Percentiles rank a stretch among this genome's conserved stretches.
Conservation (phyloP, 1,140 invertebrate species). For the Drosophila lini region DNA sequence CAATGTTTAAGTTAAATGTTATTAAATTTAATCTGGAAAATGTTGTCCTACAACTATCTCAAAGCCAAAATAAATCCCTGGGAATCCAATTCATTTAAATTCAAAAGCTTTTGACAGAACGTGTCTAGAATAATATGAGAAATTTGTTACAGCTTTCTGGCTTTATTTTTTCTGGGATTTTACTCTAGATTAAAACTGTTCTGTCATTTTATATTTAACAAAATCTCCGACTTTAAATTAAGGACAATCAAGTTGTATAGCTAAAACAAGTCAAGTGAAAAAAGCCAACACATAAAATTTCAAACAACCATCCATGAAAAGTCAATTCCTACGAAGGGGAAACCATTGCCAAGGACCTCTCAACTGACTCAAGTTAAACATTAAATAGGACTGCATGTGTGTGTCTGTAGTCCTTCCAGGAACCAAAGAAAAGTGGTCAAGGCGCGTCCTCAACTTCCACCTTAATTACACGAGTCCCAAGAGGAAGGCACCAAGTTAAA, state of each 20-base stretch:
- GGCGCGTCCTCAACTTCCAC: constrained; percentile 41
- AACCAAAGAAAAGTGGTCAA: constrained; percentile 34
- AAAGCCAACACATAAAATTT: no score
- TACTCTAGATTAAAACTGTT: not conserved
- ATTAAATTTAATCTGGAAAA: no score
- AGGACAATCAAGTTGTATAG: not conserved
- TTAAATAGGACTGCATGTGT: not conserved
- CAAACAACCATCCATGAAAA: not conserved
- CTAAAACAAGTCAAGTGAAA: not conserved
- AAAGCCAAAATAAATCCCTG: not conserved
- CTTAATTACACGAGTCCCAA: constrained; percentile 49
- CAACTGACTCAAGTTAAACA: not conserved
- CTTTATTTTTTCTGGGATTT: not conserved
- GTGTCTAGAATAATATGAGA: not conserved
- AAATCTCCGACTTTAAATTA: not conserved
- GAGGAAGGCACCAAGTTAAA: constrained; percentile 3
- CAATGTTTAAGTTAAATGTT: not conserved
- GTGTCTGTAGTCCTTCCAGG: not conserved
- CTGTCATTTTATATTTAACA: not conserved
- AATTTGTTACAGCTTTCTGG: not conserved
- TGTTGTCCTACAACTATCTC: not conserved
- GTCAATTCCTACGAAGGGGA: constrained; percentile 9
- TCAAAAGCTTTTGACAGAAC: not conserved
- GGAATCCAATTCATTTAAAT: not conserved
- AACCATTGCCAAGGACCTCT: constrained; percentile 12